phyloP scores from a whole-genome alignment of 2,888 invertebrate genomes.

The Leptura quadrifasciata region DNA sequence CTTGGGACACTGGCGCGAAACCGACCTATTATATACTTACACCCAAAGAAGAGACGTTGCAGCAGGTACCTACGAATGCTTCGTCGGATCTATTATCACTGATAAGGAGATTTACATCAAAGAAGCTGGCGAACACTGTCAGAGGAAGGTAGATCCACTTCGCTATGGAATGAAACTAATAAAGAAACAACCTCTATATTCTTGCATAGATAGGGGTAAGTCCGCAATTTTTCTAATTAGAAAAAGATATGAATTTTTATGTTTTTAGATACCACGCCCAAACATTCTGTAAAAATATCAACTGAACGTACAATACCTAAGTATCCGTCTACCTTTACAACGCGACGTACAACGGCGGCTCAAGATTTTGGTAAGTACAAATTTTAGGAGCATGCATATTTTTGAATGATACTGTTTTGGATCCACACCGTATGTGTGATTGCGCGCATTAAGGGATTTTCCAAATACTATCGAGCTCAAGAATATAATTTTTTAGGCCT shows the following conservation, averaged over 20 bases:
- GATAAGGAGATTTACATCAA: slow-evolving; percentile 80
- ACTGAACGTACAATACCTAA: slow-evolving; percentile 43
- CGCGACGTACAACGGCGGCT: slow-evolving; percentile 49
- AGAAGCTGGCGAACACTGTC: slow-evolving; percentile 81
- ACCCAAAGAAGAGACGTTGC: slow-evolving; percentile 79
- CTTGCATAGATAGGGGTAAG: slow-evolving; percentile 63
- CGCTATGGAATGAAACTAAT: slow-evolving; percentile 79
- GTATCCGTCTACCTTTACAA: slow-evolving; percentile 44
- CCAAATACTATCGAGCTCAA: not conserved
- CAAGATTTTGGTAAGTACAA: slow-evolving; percentile 56
- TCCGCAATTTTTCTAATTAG: not conserved
- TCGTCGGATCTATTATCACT: slow-evolving; percentile 78
- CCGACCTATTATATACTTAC: slow-evolving; percentile 79
- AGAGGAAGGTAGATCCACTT: slow-evolving; percentile 77
- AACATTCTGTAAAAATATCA: slow-evolving; percentile 39
- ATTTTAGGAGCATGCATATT: not conserved
- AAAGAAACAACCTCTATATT: slow-evolving; percentile 69
- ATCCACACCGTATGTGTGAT: too few relatives aligned
- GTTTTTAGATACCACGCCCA: slow-evolving; percentile 47
- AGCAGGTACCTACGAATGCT: slow-evolving; percentile 79
- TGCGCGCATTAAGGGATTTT: too few relatives aligned
- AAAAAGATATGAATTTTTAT: not conserved
- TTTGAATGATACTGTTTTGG: too few relatives aligned
- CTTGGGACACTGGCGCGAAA: slow-evolving; percentile 81
- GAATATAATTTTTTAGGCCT: slow-evolving; percentile 22